Evolutionary conservation across 2,113 vertebrate species (phyloP).

Genomic region (Butorides virescens): DNA sequence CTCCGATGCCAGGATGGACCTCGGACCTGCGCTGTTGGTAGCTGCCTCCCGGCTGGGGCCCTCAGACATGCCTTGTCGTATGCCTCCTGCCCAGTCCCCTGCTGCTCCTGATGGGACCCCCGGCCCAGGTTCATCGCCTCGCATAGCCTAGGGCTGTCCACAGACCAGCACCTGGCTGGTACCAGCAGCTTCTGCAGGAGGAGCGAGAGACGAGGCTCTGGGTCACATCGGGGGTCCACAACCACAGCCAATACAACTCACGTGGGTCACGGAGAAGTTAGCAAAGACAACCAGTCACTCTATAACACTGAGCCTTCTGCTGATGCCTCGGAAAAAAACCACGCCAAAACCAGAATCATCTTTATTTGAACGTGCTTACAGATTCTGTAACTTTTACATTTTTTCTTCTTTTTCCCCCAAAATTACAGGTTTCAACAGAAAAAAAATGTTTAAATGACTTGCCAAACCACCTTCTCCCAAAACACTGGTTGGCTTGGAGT

Average conservation of each 20-base stretch:
- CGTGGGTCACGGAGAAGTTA: background rate
- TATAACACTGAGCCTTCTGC: background rate
- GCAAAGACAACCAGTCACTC: background rate
- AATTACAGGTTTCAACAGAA: background rate
- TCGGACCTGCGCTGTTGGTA: rapidly evolving
- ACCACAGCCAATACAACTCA: background rate
- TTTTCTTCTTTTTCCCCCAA: background rate
- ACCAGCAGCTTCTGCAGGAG: background rate
- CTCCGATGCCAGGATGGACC: background rate
- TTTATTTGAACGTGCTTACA: background rate
- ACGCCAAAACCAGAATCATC: background rate
- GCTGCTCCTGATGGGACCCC: background rate
- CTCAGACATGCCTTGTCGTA: rapidly evolving
- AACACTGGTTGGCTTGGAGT: background rate
- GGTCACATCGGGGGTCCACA: background rate
- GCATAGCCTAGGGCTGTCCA: background rate
- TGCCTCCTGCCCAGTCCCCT: background rate
- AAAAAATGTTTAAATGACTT: background rate
- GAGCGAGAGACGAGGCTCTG: background rate
- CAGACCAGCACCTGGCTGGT: background rate
- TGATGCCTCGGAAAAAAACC: background rate
- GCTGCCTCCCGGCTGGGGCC: background rate
- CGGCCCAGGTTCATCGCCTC: background rate
- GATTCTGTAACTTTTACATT: background rate
- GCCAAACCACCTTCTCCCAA: background rate